These are phyloP conservation scores for Sinocyclocheilus grahami DNA, from an alignment of 2,113 vertebrate genomes.

Conservation along the genomic window DNA sequence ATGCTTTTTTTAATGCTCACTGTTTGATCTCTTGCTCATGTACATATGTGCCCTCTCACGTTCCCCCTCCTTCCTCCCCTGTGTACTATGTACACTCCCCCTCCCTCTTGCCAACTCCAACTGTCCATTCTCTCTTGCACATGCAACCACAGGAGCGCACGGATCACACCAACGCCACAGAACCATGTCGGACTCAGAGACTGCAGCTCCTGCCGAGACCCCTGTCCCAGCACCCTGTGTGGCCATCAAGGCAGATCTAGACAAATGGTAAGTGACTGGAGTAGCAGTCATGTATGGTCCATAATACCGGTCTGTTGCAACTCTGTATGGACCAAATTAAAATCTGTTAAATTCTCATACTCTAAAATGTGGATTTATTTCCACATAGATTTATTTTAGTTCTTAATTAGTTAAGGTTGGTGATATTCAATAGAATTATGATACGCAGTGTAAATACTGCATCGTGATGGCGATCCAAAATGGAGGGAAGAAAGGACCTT, in stretches of 20 bases:
- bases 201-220: constrained; percentile 66
- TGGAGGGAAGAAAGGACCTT: neutral
- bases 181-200: constrained; percentile 78
- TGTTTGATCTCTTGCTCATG: constrained; percentile 23
- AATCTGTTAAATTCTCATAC: neutral
- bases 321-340: neutral
- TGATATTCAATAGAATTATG: neutral
- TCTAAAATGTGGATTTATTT: neutral
- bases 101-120: constrained; percentile 17
- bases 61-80: constrained; percentile 38
- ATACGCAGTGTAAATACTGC: neutral
- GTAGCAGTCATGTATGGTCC: neutral
- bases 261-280: constrained; percentile 76
- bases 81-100: constrained; percentile 36
- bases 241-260: constrained; percentile 76
- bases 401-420: neutral
- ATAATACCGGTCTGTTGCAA: neutral
- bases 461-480: constrained; percentile 30
- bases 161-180: constrained; percentile 57
- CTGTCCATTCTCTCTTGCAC: constrained; percentile 57
- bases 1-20: constrained; percentile 25
- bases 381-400: neutral
- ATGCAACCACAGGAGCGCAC: constrained; percentile 64
- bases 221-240: constrained; percentile 72
- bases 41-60: constrained; percentile 63